A percentile compares a stretch with the other conserved stretches of the same genome.
These are phyloP conservation scores for Marisa cornuarietis DNA, from an alignment of 1,140 invertebrate species.

Conservation along the genomic window DNA sequence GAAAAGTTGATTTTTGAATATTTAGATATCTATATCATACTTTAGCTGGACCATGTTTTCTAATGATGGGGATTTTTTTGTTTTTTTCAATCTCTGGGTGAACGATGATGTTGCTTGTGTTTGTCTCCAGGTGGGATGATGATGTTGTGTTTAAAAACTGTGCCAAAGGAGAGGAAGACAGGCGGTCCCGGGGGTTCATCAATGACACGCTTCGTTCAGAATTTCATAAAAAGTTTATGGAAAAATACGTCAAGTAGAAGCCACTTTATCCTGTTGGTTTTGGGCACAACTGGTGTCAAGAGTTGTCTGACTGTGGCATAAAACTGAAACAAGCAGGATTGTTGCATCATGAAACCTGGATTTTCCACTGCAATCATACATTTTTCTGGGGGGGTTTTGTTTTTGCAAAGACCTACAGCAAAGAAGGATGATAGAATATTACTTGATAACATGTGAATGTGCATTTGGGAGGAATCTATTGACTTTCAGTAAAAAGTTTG, in stretches of 20 bases:
- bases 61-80: not conserved
- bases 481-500: too few species aligned
- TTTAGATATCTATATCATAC: too few species aligned
- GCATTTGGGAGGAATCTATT: too few species aligned
- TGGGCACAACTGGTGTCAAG: too few species aligned
- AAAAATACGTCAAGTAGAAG: conserved; percentile 95
- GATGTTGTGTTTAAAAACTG: conserved; percentile 99
- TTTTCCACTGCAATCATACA: not conserved
- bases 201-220: conserved; percentile 98
- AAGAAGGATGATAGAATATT: not conserved
- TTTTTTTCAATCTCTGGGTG: not conserved
- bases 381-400: not conserved
- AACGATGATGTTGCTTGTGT: conserved; percentile 14
- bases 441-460: too few species aligned
- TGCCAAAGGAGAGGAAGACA: conserved; percentile 93
- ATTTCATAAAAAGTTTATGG: conserved; percentile 99
- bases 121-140: conserved; percentile 91
- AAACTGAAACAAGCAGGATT: not conserved
- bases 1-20: too few species aligned
- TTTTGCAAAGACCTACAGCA: not conserved
- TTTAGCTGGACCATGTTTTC: not conserved
- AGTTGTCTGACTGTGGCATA: not conserved
- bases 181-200: conserved; percentile 86
- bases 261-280: not conserved
- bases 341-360: not conserved